Percentiles rank a stretch among this genome's conserved stretches.
Conservation (phyloP, 2,888 invertebrate genomes). For the Pantelozetes paolii region DNA sequence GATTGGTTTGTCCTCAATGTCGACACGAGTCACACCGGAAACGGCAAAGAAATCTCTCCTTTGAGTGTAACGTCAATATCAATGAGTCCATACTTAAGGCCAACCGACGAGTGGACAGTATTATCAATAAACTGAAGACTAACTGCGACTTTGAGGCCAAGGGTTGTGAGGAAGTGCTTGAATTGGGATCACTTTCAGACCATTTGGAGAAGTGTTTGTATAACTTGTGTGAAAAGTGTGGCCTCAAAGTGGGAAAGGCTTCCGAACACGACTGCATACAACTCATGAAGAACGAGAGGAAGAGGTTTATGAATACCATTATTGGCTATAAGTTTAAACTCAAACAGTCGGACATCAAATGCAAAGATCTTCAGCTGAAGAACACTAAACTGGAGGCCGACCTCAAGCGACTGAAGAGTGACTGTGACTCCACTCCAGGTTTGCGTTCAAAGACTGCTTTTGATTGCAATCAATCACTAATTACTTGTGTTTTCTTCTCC, state of each 20-base stretch:
- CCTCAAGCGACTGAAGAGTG: too few species aligned
- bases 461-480: too few species aligned
- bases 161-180: background rate
- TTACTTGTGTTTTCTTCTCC: too few species aligned
- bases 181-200: background rate
- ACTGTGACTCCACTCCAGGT: too few species aligned
- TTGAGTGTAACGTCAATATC: background rate
- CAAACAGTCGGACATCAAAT: too few species aligned
- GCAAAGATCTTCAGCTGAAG: too few species aligned
- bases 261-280: background rate
- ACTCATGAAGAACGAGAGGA: background rate
- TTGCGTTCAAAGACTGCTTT: too few species aligned
- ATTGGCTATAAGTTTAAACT: too few species aligned
- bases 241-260: background rate
- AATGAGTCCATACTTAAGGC: background rate
- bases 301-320: background rate
- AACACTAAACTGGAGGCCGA: too few species aligned
- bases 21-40: background rate
- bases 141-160: constrained; percentile 3
- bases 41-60: background rate
- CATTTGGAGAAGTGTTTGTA: background rate
- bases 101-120: background rate
- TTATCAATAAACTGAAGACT: constrained; percentile 1
- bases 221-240: background rate
- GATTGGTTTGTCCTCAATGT: background rate